Conservation (phyloP, 2,888 invertebrate species). For the Idaea biselata region DNA sequence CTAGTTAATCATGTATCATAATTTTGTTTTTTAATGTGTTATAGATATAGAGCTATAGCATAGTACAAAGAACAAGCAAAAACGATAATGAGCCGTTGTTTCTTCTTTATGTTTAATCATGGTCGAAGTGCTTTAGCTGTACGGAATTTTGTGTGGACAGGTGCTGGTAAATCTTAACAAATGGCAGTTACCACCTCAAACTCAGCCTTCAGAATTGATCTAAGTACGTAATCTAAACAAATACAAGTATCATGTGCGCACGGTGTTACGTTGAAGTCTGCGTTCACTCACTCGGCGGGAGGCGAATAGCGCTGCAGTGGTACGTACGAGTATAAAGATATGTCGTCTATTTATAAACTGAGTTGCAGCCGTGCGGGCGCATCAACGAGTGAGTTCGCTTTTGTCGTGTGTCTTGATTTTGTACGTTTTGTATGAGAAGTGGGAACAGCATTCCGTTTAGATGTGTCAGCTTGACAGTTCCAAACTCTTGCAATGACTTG, state of each 20-base stretch:
- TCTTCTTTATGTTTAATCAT: not conserved
- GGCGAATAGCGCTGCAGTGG: slow-evolving; percentile 58
- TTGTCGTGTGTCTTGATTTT: slow-evolving; percentile 60
- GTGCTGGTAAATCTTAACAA: not conserved
- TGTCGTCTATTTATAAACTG: slow-evolving; percentile 73
- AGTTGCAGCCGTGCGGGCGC: slow-evolving; percentile 51
- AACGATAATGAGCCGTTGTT: too few species aligned
- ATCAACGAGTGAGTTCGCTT: slow-evolving; percentile 51
- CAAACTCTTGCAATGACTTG: slow-evolving; percentile 28
- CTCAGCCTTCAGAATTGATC: slow-evolving; percentile 18
- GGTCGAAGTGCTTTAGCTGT: not conserved
- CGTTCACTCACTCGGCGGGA: slow-evolving; percentile 68
- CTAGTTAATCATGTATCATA: too few species aligned
- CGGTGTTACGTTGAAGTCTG: slow-evolving; percentile 49
- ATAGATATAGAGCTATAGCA: too few species aligned
- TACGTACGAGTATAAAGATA: slow-evolving; percentile 57
- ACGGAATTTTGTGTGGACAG: not conserved
- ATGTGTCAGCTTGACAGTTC: slow-evolving; percentile 21
- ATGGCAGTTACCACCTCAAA: not conserved
- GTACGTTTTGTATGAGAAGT: slow-evolving; percentile 41
- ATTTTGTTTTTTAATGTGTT: too few species aligned
- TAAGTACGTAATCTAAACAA: slow-evolving; percentile 58
- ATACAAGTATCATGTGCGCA: slow-evolving; percentile 35
- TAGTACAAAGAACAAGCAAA: too few species aligned
- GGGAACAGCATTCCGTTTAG: slow-evolving; percentile 29